A percentile compares a stretch with the other conserved stretches of the same genome.
phyloP scores from a whole-genome alignment of 2,888 invertebrate genomes.

The Dryococelus australis region DNA sequence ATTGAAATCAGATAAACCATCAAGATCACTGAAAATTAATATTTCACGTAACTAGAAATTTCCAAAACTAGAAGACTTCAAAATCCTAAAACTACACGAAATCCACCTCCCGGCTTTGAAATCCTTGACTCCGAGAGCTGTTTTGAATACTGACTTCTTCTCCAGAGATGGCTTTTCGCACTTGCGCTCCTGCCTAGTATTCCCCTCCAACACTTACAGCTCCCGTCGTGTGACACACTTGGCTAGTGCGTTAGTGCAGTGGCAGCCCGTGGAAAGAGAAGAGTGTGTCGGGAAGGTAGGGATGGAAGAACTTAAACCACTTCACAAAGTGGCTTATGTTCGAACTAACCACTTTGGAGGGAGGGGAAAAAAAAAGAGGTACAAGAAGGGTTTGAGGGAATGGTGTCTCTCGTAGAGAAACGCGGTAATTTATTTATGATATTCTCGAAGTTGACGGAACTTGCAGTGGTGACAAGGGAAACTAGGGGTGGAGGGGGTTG shows the following conservation, averaged over 20 bases:
- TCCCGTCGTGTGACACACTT: neutral
- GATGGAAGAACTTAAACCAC: neutral
- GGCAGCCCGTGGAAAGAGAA: neutral
- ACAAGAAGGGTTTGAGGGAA: too few species aligned
- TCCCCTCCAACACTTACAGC: neutral
- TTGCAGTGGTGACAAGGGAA: neutral
- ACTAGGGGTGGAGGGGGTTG: neutral
- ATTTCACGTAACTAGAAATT: too few species aligned
- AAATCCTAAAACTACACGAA: too few species aligned
- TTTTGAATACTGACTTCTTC: too few species aligned
- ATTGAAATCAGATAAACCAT: too few species aligned
- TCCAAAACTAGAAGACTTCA: too few species aligned
- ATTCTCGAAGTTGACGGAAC: neutral
- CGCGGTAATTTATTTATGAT: slow-evolving; percentile 16
- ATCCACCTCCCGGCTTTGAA: too few species aligned
- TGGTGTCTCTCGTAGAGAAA: neutral
- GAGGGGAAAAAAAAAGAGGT: neutral
- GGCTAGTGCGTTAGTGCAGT: neutral
- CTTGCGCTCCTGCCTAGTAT: neutral
- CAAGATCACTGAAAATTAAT: too few species aligned
- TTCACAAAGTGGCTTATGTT: neutral
- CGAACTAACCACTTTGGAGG: neutral
- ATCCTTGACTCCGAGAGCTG: too few species aligned
- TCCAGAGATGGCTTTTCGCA: neutral
- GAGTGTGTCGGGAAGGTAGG: neutral